Evolutionary conservation across 2,113 vertebrate genomes (phyloP).

Genomic region (Rissa tridactyla): DNA sequence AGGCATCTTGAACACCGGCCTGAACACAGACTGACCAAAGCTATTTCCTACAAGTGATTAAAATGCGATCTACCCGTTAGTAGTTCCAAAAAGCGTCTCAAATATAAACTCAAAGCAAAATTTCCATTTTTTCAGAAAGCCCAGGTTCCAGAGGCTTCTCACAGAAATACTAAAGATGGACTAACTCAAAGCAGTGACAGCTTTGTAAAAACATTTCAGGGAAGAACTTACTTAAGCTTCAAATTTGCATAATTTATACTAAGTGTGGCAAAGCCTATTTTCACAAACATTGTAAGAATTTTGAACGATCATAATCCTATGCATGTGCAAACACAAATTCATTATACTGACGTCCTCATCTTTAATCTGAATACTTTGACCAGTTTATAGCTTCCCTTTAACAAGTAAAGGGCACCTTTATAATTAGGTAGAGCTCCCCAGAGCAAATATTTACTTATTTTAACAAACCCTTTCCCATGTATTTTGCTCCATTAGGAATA

Average conservation of each 20-base stretch:
- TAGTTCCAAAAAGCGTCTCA: background rate
- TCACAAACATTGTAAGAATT: background rate
- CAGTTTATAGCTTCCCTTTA: background rate
- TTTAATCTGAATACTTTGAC: background rate
- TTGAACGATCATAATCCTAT: background rate
- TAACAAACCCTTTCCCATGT: background rate
- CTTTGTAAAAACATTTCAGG: background rate
- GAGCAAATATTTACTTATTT: background rate
- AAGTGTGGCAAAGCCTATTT: background rate
- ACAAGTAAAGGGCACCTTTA: background rate
- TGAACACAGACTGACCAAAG: background rate
- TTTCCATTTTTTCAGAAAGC: background rate
- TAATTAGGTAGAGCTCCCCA: background rate
- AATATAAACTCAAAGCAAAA: background rate
- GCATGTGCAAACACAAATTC: background rate
- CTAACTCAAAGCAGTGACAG: background rate
- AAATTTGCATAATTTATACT: background rate
- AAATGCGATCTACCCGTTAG: background rate
- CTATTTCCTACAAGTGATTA: background rate
- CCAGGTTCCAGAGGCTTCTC: background rate
- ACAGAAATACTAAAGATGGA: background rate
- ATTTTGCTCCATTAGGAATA: background rate
- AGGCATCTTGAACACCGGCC: background rate
- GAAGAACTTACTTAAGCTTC: background rate
- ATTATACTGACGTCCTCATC: background rate